Evolutionary conservation across 1,140 invertebrate genomes (phyloP).

Genomic region (Aradophagus sp.): DNA sequence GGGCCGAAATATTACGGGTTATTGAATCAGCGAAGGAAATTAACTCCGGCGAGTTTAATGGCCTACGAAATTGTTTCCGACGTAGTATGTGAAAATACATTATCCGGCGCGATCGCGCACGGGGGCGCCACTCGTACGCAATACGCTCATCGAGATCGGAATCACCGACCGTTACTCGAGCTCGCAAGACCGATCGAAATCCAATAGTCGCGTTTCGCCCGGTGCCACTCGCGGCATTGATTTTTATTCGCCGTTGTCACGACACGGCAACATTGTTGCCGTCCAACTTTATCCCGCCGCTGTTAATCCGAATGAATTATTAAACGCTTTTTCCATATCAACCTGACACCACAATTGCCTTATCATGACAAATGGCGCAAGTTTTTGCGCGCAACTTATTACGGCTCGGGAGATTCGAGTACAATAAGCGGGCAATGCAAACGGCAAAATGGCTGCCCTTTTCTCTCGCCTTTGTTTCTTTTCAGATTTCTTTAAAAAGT

Average conservation of each 20-base stretch:
- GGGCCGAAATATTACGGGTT: conserved; percentile 39
- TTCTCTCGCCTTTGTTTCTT: no score
- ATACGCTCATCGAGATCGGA: no score
- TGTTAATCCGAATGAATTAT: conserved; percentile 45
- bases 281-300: conserved; percentile 35
- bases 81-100: conserved; percentile 39
- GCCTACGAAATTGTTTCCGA: conserved; percentile 43
- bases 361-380: conserved; percentile 43
- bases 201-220: conserved; percentile 31
- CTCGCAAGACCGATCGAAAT: conserved; percentile 36
- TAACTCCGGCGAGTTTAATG: conserved; percentile 45
- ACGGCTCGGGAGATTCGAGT: background rate
- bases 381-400: conserved; percentile 34
- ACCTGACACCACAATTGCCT: conserved; percentile 29
- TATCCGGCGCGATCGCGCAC: background rate
- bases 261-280: conserved; percentile 40
- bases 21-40: conserved; percentile 45
- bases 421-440: no score
- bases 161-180: no score
- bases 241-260: conserved; percentile 51
- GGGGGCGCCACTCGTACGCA: no score
- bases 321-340: conserved; percentile 43
- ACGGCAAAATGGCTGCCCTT: no score
- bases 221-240: conserved; percentile 45
- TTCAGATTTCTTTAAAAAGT: no score